Base-by-base conservation (phyloP, 1,140 invertebrate genomes). In the Sitophilus oryzae region DNA sequence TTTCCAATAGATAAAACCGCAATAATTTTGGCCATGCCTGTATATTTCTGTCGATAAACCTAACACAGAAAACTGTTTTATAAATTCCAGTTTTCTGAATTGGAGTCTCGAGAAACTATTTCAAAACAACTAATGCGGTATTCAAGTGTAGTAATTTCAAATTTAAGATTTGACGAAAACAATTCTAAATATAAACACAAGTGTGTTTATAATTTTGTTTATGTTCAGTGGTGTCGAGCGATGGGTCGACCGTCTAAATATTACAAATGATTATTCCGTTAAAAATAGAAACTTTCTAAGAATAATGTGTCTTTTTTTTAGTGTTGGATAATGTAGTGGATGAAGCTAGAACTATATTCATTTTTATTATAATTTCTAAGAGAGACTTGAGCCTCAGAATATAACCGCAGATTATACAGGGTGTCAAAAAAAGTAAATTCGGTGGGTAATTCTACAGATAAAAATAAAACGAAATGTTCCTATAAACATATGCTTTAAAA, bases 161-260 rank as follows among this genome's bases (percentile, higher is more conserved):
- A 38, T 52, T 54, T 46, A 54, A 46, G 52, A 55, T 56, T 56
- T 56, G 52, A 50, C 54, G 54, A 56, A 56, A 56, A 49, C 47
- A 56, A 56, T 49, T 49, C 54, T 56, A 56, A 56, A 56, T 56
- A 56, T 56, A 56, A 56, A 56, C 25, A 56, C 46, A 55, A 41
- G 48, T 50, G 54, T 56, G 54, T 56, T 44, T 56, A 56, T 51
- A 56, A 56, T 43, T 56, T 56, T 56, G 46, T 50, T 56, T 49
- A 45, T 56, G 47, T 23, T n/a, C 54, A 46, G 42, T 56, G 45
- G 52, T 47, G 38, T 41, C 19, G 45, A 34, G 10, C n/a, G 21
- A 47, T 47, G 21, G 35, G 30, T 6, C 36, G 36, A 15, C 15
- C 14, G 15, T 4, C 36, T 16, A 22, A 30, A 30, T 30, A 30